A percentile compares a stretch with the other conserved stretches of the same genome.
These are phyloP conservation scores for Arrhopalites spinosus DNA, from an alignment of 2,888 invertebrate genomes.

Conservation along the genomic window DNA sequence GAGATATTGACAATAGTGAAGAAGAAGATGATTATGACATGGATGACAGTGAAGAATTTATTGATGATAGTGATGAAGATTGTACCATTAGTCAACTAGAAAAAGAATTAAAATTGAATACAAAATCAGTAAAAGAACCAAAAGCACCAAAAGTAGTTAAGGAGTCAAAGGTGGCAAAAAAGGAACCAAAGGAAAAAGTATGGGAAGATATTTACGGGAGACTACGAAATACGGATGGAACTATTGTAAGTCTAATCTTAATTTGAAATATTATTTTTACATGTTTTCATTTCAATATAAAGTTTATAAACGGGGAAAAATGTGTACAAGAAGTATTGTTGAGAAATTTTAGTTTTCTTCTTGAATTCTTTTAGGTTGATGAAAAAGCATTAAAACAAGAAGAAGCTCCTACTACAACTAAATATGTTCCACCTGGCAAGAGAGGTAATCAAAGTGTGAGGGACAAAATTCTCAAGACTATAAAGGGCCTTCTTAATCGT, in stretches of 20 bases:
- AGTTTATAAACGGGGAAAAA: no score
- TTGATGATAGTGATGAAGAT: slow-evolving; percentile 64
- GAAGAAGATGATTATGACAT: slow-evolving; percentile 50
- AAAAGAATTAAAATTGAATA: slow-evolving; percentile 82
- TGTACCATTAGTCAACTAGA: slow-evolving; percentile 77
- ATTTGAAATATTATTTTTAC: background rate
- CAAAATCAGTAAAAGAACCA: slow-evolving; percentile 60
- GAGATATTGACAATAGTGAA: no score
- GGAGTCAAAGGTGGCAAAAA: slow-evolving; percentile 47
- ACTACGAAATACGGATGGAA: slow-evolving; percentile 77
- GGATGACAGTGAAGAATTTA: slow-evolving; percentile 42
- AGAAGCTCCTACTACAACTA: slow-evolving; percentile 60
- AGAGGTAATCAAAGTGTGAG: slow-evolving; percentile 67
- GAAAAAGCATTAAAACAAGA: slow-evolving; percentile 33
- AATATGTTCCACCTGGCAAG: slow-evolving; percentile 84
- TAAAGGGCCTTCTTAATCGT: slow-evolving; percentile 88
- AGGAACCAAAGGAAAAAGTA: slow-evolving; percentile 56
- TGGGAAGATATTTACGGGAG: slow-evolving; percentile 96
- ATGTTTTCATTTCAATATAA: background rate
- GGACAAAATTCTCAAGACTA: slow-evolving; percentile 72
- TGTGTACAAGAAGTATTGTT: background rate
- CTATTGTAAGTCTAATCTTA: slow-evolving; percentile 64
- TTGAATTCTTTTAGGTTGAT: slow-evolving; percentile 37
- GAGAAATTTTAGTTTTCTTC: background rate
- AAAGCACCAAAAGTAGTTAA: no score